Base-by-base conservation (phyloP, 2,888 invertebrate species). In the Nemurella pictetii region DNA sequence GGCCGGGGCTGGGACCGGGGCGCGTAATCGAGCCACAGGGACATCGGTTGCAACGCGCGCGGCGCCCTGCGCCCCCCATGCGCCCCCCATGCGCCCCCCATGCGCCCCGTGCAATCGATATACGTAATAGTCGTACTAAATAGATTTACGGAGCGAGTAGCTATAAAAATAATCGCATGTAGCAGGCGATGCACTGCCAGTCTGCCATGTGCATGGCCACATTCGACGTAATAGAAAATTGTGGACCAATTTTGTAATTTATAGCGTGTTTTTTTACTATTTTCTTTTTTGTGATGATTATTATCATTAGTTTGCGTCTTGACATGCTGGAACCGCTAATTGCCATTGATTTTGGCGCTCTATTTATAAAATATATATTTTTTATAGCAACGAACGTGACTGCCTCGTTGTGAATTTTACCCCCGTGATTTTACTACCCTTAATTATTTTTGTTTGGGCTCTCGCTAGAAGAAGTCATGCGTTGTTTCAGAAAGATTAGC, bases 71-170 rank as follows among this genome's bases (percentile, higher is more conserved):
- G 15, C 55, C 20, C 55, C 9, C 55, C 35, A 12, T 7, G 5
- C 35, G 35, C 4, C 35, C 35, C 35, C 5, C 35, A 35, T 20
- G 2, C 55, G 9, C 9, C 55, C 12, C 55, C 55, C 5, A 12
- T 12, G 55, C 55, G 15, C 35, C 35, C 72, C 29, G 15, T 27
- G 15, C 0, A 82, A 82, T 82, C 82, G 82, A 82, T 82, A 82
- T 82, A 72, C 82, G 27, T 72, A 82, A 82, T 82, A 32, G 80
- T 28, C 78, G 78, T 72, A 82, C 72, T 82, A 82, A 82, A 82
- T 82, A 82, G 82, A 82, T 82, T 82, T 82, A n/a, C 55, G 55
- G 7, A 55, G 72, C 72, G 55, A 28, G 72, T 27, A 25, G 82
- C 82, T 27, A 82, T 82, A 82, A 82, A 82, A 82, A 28, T 72